Conservation (phyloP, 2,797 vertebrate genomes). For the Ambastaia sidthimunki region DNA sequence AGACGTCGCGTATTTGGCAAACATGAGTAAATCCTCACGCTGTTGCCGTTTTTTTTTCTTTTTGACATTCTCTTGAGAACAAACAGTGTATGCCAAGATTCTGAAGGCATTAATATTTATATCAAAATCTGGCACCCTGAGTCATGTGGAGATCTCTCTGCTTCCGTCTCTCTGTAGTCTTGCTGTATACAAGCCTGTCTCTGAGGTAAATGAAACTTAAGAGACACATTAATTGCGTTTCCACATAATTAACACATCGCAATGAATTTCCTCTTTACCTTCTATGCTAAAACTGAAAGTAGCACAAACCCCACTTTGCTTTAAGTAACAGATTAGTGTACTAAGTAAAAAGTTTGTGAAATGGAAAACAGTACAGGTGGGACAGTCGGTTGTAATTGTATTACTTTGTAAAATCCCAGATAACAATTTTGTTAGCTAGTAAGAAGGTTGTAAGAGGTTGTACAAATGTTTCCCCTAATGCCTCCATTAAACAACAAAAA, state of each 20-base stretch:
- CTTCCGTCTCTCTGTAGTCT: no score
- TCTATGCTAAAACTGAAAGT: background rate
- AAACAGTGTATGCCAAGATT: conserved; percentile 22
- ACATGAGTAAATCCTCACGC: conserved; percentile 32
- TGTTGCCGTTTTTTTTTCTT: background rate
- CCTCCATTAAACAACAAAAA: no score
- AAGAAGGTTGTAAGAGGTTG: no score
- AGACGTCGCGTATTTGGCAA: conserved; percentile 27
- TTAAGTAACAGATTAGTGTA: background rate
- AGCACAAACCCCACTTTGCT: background rate
- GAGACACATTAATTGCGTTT: conserved; percentile 37
- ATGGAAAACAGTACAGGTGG: background rate
- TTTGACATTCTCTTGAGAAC: conserved; percentile 18
- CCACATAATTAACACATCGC: conserved; percentile 21
- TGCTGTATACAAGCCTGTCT: conserved; percentile 11
- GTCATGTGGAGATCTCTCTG: conserved; percentile 4
- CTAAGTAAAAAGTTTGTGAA: background rate
- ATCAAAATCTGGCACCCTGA: conserved; percentile 21
- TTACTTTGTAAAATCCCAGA: background rate
- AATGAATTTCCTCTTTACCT: conserved; percentile 12
- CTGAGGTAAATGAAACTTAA: conserved; percentile 17
- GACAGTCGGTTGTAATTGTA: background rate
- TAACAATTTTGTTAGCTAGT: no score
- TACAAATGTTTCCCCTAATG: no score
- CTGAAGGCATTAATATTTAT: conserved; percentile 38